Base-by-base conservation (phyloP, 1,140 invertebrate species). In the Heliconius eleuchia region DNA sequence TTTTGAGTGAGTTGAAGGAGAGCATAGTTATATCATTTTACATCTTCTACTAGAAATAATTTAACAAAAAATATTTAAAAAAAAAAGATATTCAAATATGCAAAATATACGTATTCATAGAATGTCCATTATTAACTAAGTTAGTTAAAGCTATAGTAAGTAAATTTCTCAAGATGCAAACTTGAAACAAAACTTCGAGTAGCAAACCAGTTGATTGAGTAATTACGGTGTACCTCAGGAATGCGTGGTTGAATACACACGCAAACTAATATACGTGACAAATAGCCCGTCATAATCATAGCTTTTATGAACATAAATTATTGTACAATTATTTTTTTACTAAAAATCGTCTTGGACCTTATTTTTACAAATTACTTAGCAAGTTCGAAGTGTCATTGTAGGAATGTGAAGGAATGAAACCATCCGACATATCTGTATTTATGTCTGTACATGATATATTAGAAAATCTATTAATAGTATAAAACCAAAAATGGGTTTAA, bases 121-220 rank as follows among this genome's bases (percentile, higher is more conserved):
- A 19, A 60, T 60, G 55, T 60, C n/a, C 55, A 60, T 1, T 60
- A 60, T 27, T 60, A 60, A 60, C 55, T 23, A 60, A n/a, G 55
- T 60, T 60, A 60, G 8, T 60, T 60, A 46, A 46, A 46, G 13
- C 8, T 23, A 9, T 3, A 9, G 18, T 23, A n/a, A 66, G 27
- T 66, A 13, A 66, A 66, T 66, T 30, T 66, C 27, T 66, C 23
- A 66, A 66, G 27, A 30, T 66, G 27, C 4, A 30, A 74, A 55
- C 73, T 74, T 57, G 73, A 55, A 37, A 30, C 73, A 30, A 74
- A 74, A 57, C 50, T 57, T 37, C 23, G 23, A 66, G 60, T 66
- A 74, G 27, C 34, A 55, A 74, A 57, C 73, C 73, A 55, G 73
- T 86, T 87, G 82, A 87, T 89, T 85, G 80, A 86, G 83, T 85